Evolutionary conservation across 2,113 vertebrate genomes (phyloP).

Genomic region (Python bivittatus): DNA sequence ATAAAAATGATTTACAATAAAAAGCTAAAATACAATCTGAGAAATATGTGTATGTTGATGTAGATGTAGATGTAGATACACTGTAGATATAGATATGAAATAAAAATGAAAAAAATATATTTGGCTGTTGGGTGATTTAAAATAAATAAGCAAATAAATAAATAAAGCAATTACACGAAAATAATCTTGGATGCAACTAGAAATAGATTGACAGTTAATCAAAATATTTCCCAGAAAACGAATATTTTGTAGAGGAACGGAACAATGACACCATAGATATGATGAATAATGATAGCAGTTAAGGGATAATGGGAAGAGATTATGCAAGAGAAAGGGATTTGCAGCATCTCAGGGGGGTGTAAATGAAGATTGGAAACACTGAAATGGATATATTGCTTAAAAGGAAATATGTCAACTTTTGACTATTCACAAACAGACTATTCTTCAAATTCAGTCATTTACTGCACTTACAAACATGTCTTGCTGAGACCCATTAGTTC

Average conservation of each 20-base stretch:
- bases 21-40: too few species aligned
- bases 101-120: too few species aligned
- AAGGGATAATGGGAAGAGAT: not conserved
- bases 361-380: not conserved
- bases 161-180: not conserved
- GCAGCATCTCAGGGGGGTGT: not conserved
- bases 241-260: not conserved
- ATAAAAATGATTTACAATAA: too few species aligned
- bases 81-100: too few species aligned
- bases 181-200: not conserved
- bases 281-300: not conserved
- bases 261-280: not conserved
- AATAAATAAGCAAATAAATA: too few species aligned
- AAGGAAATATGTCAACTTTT: not conserved
- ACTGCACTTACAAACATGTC: not conserved
- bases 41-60: too few species aligned
- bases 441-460: not conserved
- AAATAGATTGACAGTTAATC: not conserved
- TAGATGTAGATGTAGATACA: too few species aligned
- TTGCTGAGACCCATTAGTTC: not conserved
- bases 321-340: not conserved
- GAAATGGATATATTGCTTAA: not conserved
- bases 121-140: too few species aligned
- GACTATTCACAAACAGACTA: not conserved
- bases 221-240: not conserved